These are phyloP conservation scores for Pristiophorus japonicus DNA, from an alignment of 2,113 vertebrate species.

Conservation along the genomic window DNA sequence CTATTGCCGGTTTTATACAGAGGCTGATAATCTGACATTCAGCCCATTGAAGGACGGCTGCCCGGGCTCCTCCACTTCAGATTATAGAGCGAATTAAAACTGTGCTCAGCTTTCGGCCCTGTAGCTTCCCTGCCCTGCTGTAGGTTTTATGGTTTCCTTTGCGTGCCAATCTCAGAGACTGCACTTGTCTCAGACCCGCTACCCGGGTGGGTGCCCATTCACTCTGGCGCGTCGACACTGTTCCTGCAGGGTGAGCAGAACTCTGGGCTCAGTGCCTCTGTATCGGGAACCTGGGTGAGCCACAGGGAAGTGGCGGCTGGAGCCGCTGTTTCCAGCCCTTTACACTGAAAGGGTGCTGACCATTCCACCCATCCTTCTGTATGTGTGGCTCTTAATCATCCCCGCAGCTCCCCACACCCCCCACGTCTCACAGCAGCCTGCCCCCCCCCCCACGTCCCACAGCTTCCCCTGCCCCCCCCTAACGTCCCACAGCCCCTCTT, in stretches of 20 bases:
- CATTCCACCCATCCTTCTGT: background rate
- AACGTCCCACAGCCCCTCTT: too few species aligned
- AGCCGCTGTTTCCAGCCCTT: background rate
- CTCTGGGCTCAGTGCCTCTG: background rate
- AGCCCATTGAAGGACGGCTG: background rate
- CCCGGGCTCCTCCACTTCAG: background rate
- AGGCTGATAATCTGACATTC: background rate
- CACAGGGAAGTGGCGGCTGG: background rate
- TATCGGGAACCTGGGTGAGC: background rate
- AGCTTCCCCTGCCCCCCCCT: too few species aligned
- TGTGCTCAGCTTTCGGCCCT: background rate
- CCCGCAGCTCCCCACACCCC: background rate
- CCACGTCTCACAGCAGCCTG: too few species aligned
- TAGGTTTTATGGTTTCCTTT: background rate
- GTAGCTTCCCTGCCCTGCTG: background rate
- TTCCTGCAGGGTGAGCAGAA: background rate
- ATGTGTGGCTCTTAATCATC: background rate
- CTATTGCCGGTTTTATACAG: background rate
- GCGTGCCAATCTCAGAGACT: background rate
- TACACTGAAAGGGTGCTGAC: background rate
- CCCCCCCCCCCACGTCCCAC: background rate
- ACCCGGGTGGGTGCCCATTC: background rate
- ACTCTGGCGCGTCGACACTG: background rate
- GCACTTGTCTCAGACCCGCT: background rate
- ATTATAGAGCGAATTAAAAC: background rate